These are phyloP conservation scores for Meandrina meandrites DNA, from an alignment of 92 coral and sea anemone species.

Conservation along the genomic window DNA sequence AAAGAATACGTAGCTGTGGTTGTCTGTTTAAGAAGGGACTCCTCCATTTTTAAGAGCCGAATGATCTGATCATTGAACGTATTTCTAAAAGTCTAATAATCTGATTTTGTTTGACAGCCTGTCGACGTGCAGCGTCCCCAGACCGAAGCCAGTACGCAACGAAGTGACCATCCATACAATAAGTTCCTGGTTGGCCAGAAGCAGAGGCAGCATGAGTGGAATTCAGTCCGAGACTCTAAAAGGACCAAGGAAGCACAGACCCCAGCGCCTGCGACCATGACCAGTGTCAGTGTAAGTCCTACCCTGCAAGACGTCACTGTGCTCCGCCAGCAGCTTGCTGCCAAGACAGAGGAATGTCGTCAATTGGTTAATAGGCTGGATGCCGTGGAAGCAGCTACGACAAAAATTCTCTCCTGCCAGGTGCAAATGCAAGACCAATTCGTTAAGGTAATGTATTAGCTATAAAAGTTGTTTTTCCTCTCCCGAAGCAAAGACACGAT, in stretches of 20 bases:
- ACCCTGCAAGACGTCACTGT: constrained; percentile 2
- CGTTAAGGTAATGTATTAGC: constrained; percentile 28
- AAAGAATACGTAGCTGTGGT: too few species aligned
- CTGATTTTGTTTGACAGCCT: too few species aligned
- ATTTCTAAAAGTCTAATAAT: not conserved
- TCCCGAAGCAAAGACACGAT: too few species aligned
- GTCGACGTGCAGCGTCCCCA: too few species aligned
- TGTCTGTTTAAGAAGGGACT: too few species aligned
- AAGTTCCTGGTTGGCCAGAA: constrained; percentile 31
- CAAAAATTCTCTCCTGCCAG: constrained; percentile 37
- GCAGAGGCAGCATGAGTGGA: constrained; percentile 32
- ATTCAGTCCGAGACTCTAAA: constrained; percentile 28
- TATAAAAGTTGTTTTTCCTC: too few species aligned
- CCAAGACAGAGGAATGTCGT: constrained; percentile 42
- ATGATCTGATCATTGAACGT: not conserved
- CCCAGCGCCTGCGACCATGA: constrained; percentile 28
- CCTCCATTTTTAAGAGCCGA: too few species aligned
- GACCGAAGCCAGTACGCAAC: too few species aligned
- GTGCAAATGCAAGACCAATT: constrained; percentile 44
- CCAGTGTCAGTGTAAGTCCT: constrained; percentile 15
- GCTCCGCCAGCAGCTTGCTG: constrained; percentile 42
- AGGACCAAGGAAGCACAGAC: constrained; percentile 21
- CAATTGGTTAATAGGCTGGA: constrained; percentile 27
- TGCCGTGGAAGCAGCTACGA: constrained; percentile 31
- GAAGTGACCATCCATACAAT: constrained; percentile 14